phyloP scores from a whole-genome alignment of 1,140 invertebrate species.

The Arctopsyche grandis region DNA sequence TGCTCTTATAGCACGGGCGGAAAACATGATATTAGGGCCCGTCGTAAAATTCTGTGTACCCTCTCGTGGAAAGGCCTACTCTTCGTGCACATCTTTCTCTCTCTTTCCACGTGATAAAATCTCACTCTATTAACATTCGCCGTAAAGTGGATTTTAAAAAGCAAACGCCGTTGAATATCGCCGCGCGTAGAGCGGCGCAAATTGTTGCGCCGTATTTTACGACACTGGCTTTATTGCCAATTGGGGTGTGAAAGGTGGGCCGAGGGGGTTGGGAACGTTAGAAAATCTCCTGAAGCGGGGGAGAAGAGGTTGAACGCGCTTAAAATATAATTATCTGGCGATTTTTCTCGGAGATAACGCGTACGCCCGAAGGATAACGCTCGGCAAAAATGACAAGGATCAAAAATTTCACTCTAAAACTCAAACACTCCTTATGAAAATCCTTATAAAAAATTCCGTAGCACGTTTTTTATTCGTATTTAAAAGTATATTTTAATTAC shows the following conservation, averaged over 20 bases:
- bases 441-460: too few species aligned
- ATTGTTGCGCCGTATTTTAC: slow-evolving; percentile 30
- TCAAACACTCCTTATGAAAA: too few species aligned
- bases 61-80: not conserved
- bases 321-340: slow-evolving; percentile 8
- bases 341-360: not conserved
- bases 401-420: not conserved
- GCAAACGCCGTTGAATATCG: slow-evolving; percentile 18
- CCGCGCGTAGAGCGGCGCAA: slow-evolving; percentile 4
- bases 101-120: slow-evolving; percentile 29
- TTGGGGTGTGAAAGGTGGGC: not conserved
- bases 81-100: not conserved
- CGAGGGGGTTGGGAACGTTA: not conserved
- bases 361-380: not conserved
- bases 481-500: too few species aligned
- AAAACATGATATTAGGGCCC: slow-evolving; percentile 16
- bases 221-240: slow-evolving; percentile 16
- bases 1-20: not conserved
- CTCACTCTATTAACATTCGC: slow-evolving; percentile 30
- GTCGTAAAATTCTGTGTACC: not conserved
- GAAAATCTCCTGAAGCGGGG: not conserved
- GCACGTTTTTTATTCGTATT: too few species aligned
- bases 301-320: not conserved
- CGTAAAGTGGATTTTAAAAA: slow-evolving; percentile 39
- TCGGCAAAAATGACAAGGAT: not conserved